Evolutionary conservation across 2,888 invertebrate species (phyloP), one percentile per base, ranked within the genome.

Genomic region (Lampropteryx suffumata): DNA sequence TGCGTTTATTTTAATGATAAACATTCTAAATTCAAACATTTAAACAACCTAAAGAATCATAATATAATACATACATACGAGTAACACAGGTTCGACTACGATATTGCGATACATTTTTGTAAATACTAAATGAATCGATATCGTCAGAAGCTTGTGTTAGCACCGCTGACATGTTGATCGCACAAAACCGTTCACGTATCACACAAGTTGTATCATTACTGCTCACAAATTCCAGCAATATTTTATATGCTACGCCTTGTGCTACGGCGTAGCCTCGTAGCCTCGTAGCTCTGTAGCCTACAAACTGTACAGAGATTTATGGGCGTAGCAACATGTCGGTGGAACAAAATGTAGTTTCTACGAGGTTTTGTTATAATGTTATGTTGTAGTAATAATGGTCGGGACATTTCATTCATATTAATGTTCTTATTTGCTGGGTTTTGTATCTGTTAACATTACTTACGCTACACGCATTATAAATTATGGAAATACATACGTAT

Each of bases 271-370:
- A 50, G 44, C n/a, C n/a, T n/a, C 17, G 17, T 17, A 17, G 17
- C 40, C 26, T 34, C 40, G 33, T 46, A 52, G 50, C 47, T 36
- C 28, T 46, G 55, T 55, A 51, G 51, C 46, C 39, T 53, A 53
- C 50, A 34, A 57, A 45, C 53, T 41, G 53, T 42, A 50, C 47
- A 42, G 45, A 53, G 44, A 50, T 47, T 50, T 46, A 57, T 48
- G 29, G 42, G 37, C 32, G 56, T 28, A 33, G 47, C 42, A 37
- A 41, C 50, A 47, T 50, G 36, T 43, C 47, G 43, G 47, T 52
- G 24, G 36, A 13, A 33, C 43, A 39, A 42, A 47, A 50, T 50
- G 49, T 40, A 40, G 26, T 24, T 44, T 45, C 44, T 50, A 43
- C 43, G 48, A 26, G 45, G 11, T 50, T 36, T n/a, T 32, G 42